Evolutionary conservation across 2,113 vertebrate genomes (phyloP).

Genomic region (Sceloporus undulatus): DNA sequence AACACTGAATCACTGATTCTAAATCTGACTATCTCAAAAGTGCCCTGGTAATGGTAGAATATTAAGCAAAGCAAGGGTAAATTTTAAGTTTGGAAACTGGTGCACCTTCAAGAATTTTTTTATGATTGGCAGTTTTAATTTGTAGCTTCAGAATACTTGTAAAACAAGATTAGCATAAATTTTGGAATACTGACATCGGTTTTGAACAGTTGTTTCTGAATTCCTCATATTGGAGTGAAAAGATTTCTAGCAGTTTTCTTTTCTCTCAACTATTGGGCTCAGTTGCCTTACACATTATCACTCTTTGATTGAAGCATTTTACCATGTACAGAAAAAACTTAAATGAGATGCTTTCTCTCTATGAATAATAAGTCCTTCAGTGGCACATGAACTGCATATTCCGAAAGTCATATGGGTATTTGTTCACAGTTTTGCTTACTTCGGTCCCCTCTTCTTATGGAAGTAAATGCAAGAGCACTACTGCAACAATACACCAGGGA

Average conservation of each 20-base stretch:
- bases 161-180: no score
- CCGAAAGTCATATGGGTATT: not conserved
- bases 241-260: not conserved
- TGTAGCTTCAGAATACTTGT: no score
- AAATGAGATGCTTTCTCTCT: not conserved
- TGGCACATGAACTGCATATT: slow-evolving; percentile 12
- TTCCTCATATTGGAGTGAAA: not conserved
- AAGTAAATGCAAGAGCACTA: slow-evolving; percentile 23
- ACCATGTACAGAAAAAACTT: not conserved
- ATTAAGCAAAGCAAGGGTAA: no score
- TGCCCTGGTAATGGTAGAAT: no score
- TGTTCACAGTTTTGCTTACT: slow-evolving; percentile 17
- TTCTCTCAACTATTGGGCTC: not conserved
- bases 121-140: no score
- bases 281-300: not conserved
- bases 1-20: no score
- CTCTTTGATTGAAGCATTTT: slow-evolving; percentile 18
- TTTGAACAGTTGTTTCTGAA: not conserved
- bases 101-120: no score
- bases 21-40: no score
- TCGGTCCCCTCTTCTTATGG: slow-evolving; percentile 12
- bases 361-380: slow-evolving; percentile 10
- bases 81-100: no score
- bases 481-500: slow-evolving; percentile 5
- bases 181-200: not conserved